Evolutionary conservation across 1,140 invertebrate species (phyloP).

Genomic region (Phenacoccus solenopsis): DNA sequence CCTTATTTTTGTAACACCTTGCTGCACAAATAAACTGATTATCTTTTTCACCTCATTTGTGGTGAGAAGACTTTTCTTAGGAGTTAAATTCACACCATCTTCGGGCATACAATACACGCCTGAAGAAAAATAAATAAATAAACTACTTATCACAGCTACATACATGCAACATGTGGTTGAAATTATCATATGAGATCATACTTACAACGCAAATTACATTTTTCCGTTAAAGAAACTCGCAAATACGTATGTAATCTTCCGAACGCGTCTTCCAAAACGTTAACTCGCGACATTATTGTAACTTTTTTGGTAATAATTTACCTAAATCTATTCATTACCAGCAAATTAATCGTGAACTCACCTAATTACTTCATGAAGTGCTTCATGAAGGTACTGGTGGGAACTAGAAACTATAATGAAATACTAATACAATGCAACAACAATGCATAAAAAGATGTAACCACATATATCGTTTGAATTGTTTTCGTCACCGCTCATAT

Average conservation of each 20-base stretch:
- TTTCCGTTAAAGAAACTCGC: conserved; percentile 88
- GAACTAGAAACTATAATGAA: too few relatives aligned
- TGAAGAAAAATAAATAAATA: conserved; percentile 32
- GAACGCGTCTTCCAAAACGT: conserved; percentile 61
- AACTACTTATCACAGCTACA: conserved; percentile 12
- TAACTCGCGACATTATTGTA: too few relatives aligned
- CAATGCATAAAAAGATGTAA: too few relatives aligned
- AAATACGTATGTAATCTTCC: conserved; percentile 83
- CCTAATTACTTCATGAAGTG: too few relatives aligned
- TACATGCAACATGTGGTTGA: conserved; percentile 6
- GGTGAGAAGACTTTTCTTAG: conserved; percentile 60
- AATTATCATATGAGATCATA: conserved; percentile 21
- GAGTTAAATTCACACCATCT: conserved; percentile 75
- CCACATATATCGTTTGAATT: too few relatives aligned
- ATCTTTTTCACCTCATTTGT: conserved; percentile 70
- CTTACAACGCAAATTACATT: conserved; percentile 93
- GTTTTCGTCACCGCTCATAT: too few relatives aligned
- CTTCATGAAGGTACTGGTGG: too few relatives aligned
- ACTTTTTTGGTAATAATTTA: too few relatives aligned
- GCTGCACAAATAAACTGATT: conserved; percentile 68
- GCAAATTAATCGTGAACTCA: too few relatives aligned
- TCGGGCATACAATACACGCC: conserved; percentile 93
- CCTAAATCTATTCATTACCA: too few relatives aligned
- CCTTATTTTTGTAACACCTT: conserved; percentile 85
- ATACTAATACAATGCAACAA: too few relatives aligned